Percentiles rank a stretch among this genome's conserved stretches.
Conservation (phyloP, 2,113 vertebrate genomes). For the Oncorhynchus keta region DNA sequence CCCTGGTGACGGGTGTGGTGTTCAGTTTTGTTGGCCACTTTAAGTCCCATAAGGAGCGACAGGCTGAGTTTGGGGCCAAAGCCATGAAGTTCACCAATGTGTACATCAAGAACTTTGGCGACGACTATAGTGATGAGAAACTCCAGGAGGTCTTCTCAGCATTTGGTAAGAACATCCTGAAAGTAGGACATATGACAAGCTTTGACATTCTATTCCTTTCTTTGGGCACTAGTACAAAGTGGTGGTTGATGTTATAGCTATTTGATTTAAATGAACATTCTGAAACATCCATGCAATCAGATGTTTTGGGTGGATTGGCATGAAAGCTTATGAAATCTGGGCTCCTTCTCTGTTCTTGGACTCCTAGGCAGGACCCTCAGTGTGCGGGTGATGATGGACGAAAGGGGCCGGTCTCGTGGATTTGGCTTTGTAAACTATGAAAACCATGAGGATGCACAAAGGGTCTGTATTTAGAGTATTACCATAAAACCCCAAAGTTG, state of each 20-base stretch:
- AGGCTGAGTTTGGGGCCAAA: constrained; percentile 83
- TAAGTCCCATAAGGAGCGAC: constrained; percentile 92
- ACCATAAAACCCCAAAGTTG: not conserved
- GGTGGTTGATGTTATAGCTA: not conserved
- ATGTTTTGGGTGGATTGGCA: too few relatives aligned
- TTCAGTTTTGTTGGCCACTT: constrained; percentile 93
- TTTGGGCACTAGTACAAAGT: too few relatives aligned
- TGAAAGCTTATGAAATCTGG: not conserved
- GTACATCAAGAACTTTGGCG: constrained; percentile 93
- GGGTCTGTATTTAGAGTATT: constrained; percentile 67
- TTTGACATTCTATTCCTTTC: too few relatives aligned
- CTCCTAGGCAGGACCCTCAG: constrained; percentile 86
- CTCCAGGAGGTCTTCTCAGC: constrained; percentile 84
- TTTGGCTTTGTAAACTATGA: constrained; percentile 96
- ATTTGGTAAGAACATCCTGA: constrained; percentile 77
- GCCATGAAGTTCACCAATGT: constrained; percentile 91
- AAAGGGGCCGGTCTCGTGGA: constrained; percentile 79
- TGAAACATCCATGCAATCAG: not conserved
- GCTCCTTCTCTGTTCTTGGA: not conserved
- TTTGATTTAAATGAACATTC: not conserved
- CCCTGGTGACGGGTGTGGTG: not conserved
- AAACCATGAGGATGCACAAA: constrained; percentile 91
- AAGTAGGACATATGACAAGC: not conserved
- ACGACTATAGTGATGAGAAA: constrained; percentile 79
- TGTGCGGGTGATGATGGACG: constrained; percentile 93